A percentile compares a stretch with the other conserved stretches of the same genome.
Conservation (phyloP, 2,113 vertebrate genomes). For the Oreochromis tanganicae region DNA sequence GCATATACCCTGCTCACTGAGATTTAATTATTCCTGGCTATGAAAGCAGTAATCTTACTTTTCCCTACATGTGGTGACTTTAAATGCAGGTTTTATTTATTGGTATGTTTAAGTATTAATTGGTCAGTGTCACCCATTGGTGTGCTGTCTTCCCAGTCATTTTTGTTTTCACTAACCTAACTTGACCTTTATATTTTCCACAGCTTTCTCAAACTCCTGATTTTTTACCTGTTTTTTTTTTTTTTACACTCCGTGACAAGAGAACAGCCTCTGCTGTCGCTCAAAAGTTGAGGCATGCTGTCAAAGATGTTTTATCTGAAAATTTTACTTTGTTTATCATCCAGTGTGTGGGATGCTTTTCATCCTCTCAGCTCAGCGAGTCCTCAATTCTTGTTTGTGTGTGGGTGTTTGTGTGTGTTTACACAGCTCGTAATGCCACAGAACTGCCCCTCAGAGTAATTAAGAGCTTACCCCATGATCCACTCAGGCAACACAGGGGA, state of each 20-base stretch:
- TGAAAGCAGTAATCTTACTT: not conserved
- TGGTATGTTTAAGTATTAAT: not conserved
- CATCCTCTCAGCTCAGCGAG: not conserved
- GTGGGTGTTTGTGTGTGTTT: conserved; percentile 8
- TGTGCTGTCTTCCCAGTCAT: not conserved
- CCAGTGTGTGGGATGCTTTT: not conserved
- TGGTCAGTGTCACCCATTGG: not conserved
- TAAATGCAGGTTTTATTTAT: not conserved
- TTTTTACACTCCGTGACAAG: not conserved
- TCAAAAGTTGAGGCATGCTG: not conserved
- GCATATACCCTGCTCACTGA: not conserved
- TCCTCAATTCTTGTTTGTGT: not conserved
- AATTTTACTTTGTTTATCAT: not conserved
- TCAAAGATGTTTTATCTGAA: not conserved
- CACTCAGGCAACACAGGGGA: conserved; percentile 28
- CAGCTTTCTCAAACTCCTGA: not conserved
- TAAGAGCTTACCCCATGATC: conserved; percentile 60
- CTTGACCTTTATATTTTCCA: not conserved
- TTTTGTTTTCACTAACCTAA: not conserved
- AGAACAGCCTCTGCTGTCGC: not conserved
- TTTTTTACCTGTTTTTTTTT: not conserved
- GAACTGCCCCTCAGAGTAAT: conserved; percentile 58
- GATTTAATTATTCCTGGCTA: not conserved
- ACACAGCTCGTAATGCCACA: conserved; percentile 33
- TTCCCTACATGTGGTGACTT: not conserved